phyloP scores from a whole-genome alignment of 2,113 vertebrate genomes.

The Colius striatus region DNA sequence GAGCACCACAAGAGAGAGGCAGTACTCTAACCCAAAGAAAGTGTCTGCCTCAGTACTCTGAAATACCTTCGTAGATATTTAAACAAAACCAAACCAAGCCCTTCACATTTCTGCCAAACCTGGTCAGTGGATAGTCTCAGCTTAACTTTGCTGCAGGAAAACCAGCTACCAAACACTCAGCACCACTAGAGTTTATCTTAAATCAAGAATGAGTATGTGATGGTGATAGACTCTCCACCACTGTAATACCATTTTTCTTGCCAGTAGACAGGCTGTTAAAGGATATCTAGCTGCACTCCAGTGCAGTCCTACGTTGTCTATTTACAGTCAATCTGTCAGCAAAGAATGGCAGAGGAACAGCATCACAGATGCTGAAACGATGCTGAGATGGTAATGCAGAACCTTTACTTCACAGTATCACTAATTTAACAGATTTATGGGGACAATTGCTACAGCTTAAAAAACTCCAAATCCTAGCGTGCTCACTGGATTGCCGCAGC shows the following conservation, averaged over 20 bases:
- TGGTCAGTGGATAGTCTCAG: neutral
- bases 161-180: neutral
- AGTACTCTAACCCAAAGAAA: neutral
- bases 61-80: neutral
- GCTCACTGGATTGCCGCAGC: neutral
- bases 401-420: neutral
- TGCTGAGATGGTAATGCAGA: neutral
- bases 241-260: neutral
- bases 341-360: neutral
- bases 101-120: neutral
- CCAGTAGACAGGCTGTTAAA: neutral
- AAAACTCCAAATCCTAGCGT: neutral
- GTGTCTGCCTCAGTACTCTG: neutral
- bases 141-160: neutral
- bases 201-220: neutral
- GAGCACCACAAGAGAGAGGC: neutral
- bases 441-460: neutral
- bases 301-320: neutral
- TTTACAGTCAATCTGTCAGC: neutral
- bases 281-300: neutral
- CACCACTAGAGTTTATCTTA: neutral
- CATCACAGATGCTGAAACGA: neutral
- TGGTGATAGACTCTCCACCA: neutral
- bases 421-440: neutral
- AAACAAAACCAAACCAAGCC: neutral